phyloP scores from a whole-genome alignment of 92 coral and sea anemone genomes.

The Diadumene lineata region DNA sequence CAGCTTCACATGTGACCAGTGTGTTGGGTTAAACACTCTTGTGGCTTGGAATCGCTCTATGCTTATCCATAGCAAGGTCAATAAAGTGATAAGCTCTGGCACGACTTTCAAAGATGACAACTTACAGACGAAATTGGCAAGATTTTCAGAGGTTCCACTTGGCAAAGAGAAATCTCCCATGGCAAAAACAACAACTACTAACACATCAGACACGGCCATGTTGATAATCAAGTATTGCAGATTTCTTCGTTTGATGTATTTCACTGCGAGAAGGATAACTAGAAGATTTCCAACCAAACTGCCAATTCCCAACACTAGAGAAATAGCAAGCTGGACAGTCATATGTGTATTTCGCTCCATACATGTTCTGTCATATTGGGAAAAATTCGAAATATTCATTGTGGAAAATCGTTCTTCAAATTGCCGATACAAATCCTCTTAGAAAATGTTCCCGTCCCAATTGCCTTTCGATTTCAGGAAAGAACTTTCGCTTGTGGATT shows the following conservation, averaged over 20 bases:
- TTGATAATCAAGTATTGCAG: slow-evolving; percentile 8
- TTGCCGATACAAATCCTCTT: too few relatives aligned
- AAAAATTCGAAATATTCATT: background rate
- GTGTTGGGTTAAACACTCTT: background rate
- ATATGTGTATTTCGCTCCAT: background rate
- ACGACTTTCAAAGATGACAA: background rate
- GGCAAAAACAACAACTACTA: background rate
- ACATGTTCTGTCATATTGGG: background rate
- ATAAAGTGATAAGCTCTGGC: background rate
- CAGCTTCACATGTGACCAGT: background rate
- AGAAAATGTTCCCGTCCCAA: too few relatives aligned
- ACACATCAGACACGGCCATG: slow-evolving; percentile 18
- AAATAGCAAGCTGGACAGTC: background rate
- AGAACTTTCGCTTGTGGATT: too few relatives aligned
- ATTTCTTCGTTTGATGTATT: background rate
- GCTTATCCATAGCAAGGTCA: background rate
- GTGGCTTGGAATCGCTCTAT: background rate
- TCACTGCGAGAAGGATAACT: background rate
- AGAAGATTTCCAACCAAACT: background rate
- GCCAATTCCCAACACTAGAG: background rate
- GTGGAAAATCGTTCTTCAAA: background rate
- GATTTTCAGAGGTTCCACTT: background rate
- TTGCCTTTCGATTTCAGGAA: too few relatives aligned
- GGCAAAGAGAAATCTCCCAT: background rate
- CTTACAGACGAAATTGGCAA: slow-evolving; percentile 1